phyloP scores from a whole-genome alignment of 2,888 invertebrate genomes.

The Volucella zonaria region DNA sequence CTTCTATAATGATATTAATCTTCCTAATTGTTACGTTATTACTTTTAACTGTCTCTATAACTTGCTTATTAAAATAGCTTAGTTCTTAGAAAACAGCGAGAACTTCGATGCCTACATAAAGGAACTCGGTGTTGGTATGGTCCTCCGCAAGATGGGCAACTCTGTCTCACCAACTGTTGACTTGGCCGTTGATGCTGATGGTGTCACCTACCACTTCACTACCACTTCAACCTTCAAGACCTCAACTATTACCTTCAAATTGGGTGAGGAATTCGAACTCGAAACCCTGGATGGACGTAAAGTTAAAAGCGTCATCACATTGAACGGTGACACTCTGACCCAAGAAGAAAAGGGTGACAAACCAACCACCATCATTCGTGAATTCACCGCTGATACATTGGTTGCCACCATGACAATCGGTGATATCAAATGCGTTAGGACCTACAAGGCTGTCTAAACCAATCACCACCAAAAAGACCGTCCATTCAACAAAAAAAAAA shows the following conservation, averaged over 20 bases:
- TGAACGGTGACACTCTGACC: conserved; percentile 91
- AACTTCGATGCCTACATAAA: too few species aligned
- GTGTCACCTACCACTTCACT: too few species aligned
- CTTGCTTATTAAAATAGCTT: too few species aligned
- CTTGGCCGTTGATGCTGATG: too few species aligned
- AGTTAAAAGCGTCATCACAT: conserved; percentile 85
- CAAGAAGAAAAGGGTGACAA: conserved; percentile 91
- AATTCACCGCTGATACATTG: conserved; percentile 89
- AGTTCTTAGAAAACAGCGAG: too few species aligned
- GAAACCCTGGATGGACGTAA: conserved; percentile 95
- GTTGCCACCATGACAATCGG: conserved; percentile 89
- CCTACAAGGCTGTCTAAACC: conserved; percentile 87
- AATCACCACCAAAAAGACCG: conserved; percentile 36
- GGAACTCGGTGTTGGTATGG: too few species aligned
- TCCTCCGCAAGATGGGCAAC: too few species aligned
- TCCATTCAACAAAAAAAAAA: conserved; percentile 47
- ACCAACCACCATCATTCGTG: conserved; percentile 88
- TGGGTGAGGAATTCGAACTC: conserved; percentile 95
- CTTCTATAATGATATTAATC: background rate
- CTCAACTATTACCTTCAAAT: too few species aligned
- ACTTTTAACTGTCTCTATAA: too few species aligned
- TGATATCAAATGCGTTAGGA: conserved; percentile 89
- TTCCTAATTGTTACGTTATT: background rate
- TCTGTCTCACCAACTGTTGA: too few species aligned
- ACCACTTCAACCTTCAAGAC: too few species aligned